Percentiles rank a stretch among this genome's conserved stretches.
phyloP scores from a whole-genome alignment of 1,140 invertebrate species.

The Lasioglossum baleicum region DNA sequence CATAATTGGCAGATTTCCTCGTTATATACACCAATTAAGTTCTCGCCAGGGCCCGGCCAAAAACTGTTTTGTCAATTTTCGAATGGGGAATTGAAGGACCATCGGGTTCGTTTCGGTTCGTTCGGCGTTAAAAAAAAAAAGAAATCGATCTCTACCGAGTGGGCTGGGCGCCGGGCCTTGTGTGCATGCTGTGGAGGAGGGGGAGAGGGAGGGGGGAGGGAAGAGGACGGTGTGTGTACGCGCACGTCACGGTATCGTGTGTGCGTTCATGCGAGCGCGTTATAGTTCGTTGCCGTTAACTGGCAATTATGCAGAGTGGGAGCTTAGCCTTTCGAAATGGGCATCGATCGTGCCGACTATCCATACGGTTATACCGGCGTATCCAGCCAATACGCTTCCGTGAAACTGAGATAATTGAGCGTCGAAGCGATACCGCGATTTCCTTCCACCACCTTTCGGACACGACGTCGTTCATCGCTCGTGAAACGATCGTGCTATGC shows the following conservation, averaged over 20 bases:
- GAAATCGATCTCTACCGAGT: constrained; percentile 4
- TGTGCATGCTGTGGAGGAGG: no score
- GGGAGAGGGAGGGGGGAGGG: no score
- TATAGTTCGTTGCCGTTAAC: constrained; percentile 52
- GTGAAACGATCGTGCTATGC: no score
- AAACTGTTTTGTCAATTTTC: constrained; percentile 37
- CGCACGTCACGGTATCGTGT: background rate
- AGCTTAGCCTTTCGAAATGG: constrained; percentile 65
- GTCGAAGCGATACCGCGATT: constrained; percentile 22
- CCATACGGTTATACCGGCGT: constrained; percentile 31
- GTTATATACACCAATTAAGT: constrained; percentile 24
- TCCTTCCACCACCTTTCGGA: background rate
- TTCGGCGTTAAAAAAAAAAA: constrained; percentile 1
- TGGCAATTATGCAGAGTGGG: constrained; percentile 69
- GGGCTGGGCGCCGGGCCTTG: no score
- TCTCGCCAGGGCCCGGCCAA: constrained; percentile 12
- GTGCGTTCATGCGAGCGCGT: constrained; percentile 19
- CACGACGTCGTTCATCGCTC: background rate
- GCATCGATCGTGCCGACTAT: constrained; percentile 54
- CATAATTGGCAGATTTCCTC: constrained; percentile 38
- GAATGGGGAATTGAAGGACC: background rate
- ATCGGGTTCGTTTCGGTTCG: constrained; percentile 8
- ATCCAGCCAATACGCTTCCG: constrained; percentile 37
- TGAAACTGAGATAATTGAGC: constrained; percentile 38
- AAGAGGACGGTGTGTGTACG: background rate